Base-by-base conservation (phyloP, 1,140 invertebrate genomes). In the Bombus superbus region DNA sequence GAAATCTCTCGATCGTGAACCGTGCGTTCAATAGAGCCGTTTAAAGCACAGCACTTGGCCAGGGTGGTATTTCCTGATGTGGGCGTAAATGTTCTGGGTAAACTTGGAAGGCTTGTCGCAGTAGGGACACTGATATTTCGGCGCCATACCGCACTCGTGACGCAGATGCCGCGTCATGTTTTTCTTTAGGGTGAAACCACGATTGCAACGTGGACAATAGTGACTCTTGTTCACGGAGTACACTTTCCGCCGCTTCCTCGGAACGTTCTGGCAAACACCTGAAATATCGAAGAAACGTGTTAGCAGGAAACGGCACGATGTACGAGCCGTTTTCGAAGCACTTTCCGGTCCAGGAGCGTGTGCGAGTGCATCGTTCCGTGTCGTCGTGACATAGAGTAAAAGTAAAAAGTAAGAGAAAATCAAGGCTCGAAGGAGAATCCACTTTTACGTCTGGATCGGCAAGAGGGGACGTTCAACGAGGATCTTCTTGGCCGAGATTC, bases 121-220 rank as follows among this genome's bases (percentile, higher is more conserved):
- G 87, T 94, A 91, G 6, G 94, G 95, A 84, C 96, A 96, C 79
- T 95, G 94, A 88, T 96, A 95, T 85, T 95, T 94, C 18, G 96
- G 96, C 73, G 96, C 95, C 57, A 96, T 94, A 8, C 96, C 96
- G 83, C 96, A 96, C 81, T 96, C 95, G 92, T 95, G 95, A 32
- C 93, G 92, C 89, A 96, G 89, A 88, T 96, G 96, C 6, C 96
- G 92, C 10, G 94, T 94, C 92, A 96, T 95, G 85, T 96, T 95
- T 83, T 96, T 95, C 90, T 96, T 96, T 84, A 86, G 73, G 15
- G 92, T 89, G 77, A 92, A 92, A 42, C 91, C 91, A 25, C 91
- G 94, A 44, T 86, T 86, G 79, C 94, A 95, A 22, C 91, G 89
- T 2, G 91, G 90, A 53, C 94, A 94, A 53, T 91, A 90, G n/a